Base-by-base conservation (phyloP, 53 echinoderm and acorn worm species). In the Pentamera pediparva region DNA sequence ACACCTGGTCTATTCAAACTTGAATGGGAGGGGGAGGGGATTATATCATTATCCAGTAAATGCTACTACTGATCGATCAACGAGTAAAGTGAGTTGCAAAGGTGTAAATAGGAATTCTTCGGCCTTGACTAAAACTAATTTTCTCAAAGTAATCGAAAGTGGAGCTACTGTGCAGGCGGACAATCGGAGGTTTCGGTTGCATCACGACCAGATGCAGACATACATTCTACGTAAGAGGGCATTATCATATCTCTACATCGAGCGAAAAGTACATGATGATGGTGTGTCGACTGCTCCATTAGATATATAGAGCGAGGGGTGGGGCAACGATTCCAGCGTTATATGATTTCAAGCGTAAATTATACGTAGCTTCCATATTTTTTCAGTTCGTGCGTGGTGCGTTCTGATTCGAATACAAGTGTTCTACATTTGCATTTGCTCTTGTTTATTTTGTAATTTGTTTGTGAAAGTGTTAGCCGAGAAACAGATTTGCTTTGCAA, bases 41-140 rank as follows among this genome's bases (percentile, higher is more conserved):
- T 77, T 18, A 32, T 83, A 7, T 59, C 83, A 4, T 61, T 88
- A 1, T 78, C 47, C 38, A 87, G 82, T 37, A 82, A 82, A 29
- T 79, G 80, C 0, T 80, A 84, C 30, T 80, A 43, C 31, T 77
- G 84, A 2, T 8, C 45, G 26, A 3, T 35, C 20, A 56, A 27
- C 3, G 80, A 79, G 81, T 54, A 88, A 83, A 38, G 75, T 76
- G 36, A 88, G 88, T 60, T 75, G 88, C 50, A 88, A 88, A 49
- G 88, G 88, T n/a, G 11, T 84, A 30, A 88, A 76, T 69, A 89
- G 80, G 26, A 64, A 27, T n/a, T 39, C 56, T 17, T 60, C 67
- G 29, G 35, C 75, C 22, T 74, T 79, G 30, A 79, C 61, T 3
- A 78, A 82, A 43, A 37, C 73, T 18, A 61, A 20, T 8, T 73